phyloP scores from a whole-genome alignment of 2,797 vertebrate species.

The Bucorvus abyssinicus region DNA sequence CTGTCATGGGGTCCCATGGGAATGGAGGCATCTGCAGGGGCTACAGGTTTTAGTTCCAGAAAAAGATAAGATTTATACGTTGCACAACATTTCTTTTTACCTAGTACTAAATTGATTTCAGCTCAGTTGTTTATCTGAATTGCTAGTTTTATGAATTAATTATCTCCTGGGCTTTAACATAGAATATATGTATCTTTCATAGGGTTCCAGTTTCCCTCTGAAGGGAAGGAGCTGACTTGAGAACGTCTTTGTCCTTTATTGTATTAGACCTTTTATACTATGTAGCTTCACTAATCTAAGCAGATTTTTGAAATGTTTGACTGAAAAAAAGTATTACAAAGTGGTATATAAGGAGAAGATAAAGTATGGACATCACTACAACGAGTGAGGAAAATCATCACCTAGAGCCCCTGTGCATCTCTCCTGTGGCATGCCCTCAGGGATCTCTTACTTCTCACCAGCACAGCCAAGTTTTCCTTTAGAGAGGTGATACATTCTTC shows the following conservation, averaged over 20 bases:
- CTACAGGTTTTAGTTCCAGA: background rate
- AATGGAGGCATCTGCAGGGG: background rate
- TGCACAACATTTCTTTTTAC: background rate
- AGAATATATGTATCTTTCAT: background rate
- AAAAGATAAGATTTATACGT: background rate
- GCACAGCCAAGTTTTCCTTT: background rate
- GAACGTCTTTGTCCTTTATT: background rate
- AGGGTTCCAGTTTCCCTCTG: background rate
- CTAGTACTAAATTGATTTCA: background rate
- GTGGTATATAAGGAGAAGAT: background rate
- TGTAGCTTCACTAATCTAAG: background rate
- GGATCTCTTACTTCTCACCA: background rate
- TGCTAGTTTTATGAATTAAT: background rate
- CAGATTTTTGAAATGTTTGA: background rate
- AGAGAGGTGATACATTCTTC: background rate
- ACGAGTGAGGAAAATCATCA: background rate
- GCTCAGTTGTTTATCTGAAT: background rate
- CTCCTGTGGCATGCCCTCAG: background rate
- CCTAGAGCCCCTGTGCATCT: background rate
- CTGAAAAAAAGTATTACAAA: background rate
- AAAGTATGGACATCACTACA: background rate
- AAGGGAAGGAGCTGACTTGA: background rate
- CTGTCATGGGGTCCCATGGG: background rate
- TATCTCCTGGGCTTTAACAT: background rate
- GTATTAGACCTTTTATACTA: background rate